A percentile compares a stretch with the other conserved stretches of the same genome.
Evolutionary conservation across 2,797 vertebrate species (phyloP).

Genomic region (Acanthiza pusilla): DNA sequence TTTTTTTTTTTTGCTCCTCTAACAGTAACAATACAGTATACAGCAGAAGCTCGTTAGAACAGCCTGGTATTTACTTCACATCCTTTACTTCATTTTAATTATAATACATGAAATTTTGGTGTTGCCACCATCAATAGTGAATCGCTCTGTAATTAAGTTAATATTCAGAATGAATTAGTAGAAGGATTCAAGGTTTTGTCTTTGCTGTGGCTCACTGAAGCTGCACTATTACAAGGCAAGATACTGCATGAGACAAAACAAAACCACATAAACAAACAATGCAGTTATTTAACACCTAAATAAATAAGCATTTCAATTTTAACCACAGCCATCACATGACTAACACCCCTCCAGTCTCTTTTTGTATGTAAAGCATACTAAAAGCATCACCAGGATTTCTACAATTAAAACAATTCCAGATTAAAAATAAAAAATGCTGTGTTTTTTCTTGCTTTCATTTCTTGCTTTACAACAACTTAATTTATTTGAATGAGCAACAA

Average conservation of each 20-base stretch:
- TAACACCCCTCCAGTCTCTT: neutral
- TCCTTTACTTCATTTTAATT: neutral
- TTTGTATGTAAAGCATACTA: neutral
- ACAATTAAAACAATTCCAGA: neutral
- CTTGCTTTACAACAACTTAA: neutral
- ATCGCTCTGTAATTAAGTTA: neutral
- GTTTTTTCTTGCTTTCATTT: neutral
- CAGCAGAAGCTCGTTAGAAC: neutral
- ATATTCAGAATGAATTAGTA: neutral
- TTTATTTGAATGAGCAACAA: neutral
- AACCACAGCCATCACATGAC: neutral
- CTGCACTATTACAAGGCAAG: neutral
- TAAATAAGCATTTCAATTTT: conserved; percentile 39
- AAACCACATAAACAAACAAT: conserved; percentile 6
- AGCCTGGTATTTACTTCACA: neutral
- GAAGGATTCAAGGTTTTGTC: neutral
- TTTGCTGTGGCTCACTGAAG: neutral
- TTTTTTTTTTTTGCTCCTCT: neutral
- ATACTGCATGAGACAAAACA: neutral
- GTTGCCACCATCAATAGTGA: fast-evolving
- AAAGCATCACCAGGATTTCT: neutral
- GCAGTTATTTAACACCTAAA: conserved; percentile 13
- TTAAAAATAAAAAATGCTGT: neutral
- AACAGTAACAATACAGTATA: neutral
- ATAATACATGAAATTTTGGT: neutral